Evolutionary conservation across 2,113 vertebrate genomes (phyloP), one percentile per base, ranked within the genome.

Genomic region (Psilopsiagon aurifrons): DNA sequence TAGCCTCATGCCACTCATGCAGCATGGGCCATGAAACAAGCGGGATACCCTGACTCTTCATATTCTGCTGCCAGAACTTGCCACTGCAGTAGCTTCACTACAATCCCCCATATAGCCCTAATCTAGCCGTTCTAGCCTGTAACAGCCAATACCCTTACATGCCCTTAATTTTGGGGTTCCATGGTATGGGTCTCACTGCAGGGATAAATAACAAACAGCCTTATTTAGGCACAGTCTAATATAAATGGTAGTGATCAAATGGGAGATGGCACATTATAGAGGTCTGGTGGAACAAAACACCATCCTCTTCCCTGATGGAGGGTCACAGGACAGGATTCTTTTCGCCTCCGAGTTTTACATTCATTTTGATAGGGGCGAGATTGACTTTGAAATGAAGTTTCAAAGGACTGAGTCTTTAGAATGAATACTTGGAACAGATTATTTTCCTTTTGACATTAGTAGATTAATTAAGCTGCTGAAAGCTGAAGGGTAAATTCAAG

Each of bases 401-500:
- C 74, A 92, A 91, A 95, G 83, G 52, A 46, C 19, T 54, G 66
- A 89, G 51, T 20, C 84, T 89, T 85, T 49, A 91, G 81, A 79
- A 83, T 25, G 54, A 91, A 74, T 29, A 27, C 74, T 83, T 1
- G 2, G 28, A 95, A 82, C 29, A 82, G 81, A 79, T 95, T 89
- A 71, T 92, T 94, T 86, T 91, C 59, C 33, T 95, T 95, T 89
- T 92, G 86, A 95, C 25, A 10, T 91, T 66, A 79, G 43, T 71
- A 64, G 67, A 78, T 91, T 91, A 94, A 95, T 84, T 79, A 89
- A 92, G n/a, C 43, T 0, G 5, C 70, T 79, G 67, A 95, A 95
- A 82, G 82, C 47, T 89, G 27, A 87, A 94, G 74, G 66, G 44
- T 79, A 67, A 76, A 91, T n/a, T 73, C 52, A 63, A 69, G 49